A percentile compares a stretch with the other conserved stretches of the same genome.
Evolutionary conservation across 2,888 invertebrate genomes (phyloP).

Genomic region (Caenorhabditis sp.): DNA sequence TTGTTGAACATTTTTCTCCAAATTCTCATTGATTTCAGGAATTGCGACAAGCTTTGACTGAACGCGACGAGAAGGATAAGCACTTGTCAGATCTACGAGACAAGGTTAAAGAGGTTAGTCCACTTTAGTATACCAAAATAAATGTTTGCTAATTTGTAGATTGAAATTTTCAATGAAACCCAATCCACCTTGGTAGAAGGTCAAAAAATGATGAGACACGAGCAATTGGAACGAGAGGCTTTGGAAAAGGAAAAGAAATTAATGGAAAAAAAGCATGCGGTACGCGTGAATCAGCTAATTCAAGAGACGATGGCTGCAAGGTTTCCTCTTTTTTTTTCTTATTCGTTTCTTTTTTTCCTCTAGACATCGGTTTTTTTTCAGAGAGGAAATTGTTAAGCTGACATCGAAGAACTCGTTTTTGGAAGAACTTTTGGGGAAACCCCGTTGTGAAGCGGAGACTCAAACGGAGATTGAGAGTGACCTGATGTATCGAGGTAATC

Average conservation of each 20-base stretch:
- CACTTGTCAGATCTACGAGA: constrained; percentile 66
- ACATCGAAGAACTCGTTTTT: constrained; percentile 43
- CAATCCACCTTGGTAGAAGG: constrained; percentile 44
- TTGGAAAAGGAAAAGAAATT: constrained; percentile 59
- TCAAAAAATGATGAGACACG: constrained; percentile 46
- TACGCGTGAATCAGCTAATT: constrained; percentile 64
- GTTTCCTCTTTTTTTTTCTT: too few species aligned
- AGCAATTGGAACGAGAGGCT: constrained; percentile 30
- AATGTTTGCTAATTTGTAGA: constrained; percentile 27
- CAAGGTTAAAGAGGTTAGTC: constrained; percentile 62
- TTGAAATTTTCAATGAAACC: constrained; percentile 52
- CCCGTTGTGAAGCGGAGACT: constrained; percentile 22
- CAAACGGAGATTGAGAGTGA: constrained; percentile 30
- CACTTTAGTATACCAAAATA: neutral
- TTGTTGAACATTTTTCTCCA: neutral
- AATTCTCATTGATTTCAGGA: constrained; percentile 51
- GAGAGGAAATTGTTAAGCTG: constrained; percentile 55
- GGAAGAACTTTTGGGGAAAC: constrained; percentile 36
- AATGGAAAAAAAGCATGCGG: constrained; percentile 62
- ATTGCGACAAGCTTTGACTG: constrained; percentile 49
- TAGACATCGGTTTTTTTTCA: constrained; percentile 39
- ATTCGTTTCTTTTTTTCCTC: too few species aligned
- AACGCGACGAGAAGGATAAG: constrained; percentile 64
- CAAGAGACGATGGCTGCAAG: constrained; percentile 66
- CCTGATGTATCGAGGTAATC: constrained; percentile 25